Conservation (phyloP, 2,797 vertebrate genomes). For the Enteromius trimaculatus region DNA sequence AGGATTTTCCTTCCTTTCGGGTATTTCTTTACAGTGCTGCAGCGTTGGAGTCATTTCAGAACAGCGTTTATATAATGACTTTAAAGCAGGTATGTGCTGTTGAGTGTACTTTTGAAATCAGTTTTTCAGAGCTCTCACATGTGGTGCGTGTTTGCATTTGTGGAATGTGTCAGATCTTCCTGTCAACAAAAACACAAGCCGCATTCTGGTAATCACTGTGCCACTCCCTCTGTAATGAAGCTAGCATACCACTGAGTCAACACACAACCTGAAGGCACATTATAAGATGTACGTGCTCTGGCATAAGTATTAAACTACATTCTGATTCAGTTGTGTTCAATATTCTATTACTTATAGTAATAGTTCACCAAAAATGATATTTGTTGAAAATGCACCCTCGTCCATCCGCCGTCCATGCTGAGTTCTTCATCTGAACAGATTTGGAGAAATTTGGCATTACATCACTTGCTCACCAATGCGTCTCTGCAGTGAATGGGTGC, state of each 20-base stretch:
- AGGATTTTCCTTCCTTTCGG: conserved; percentile 31
- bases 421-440: not conserved
- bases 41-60: not conserved
- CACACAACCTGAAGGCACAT: conserved; percentile 5
- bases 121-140: conserved; percentile 2
- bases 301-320: not conserved
- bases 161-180: conserved; percentile 38
- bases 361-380: not conserved
- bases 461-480: not conserved
- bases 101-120: conserved; percentile 2
- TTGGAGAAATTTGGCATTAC: not conserved
- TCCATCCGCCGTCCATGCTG: not conserved
- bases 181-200: conserved; percentile 28
- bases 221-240: conserved; percentile 33
- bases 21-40: conserved; percentile 37
- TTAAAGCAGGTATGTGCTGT: conserved; percentile 11
- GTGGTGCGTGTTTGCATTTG: conserved; percentile 11
- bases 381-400: no score
- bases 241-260: conserved; percentile 9
- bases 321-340: not conserved
- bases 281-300: not conserved
- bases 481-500: not conserved
- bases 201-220: conserved; percentile 31
- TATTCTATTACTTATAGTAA: not conserved
- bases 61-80: conserved; percentile 8